These are phyloP conservation scores for Paratilapia polleni DNA, from an alignment of 2,113 vertebrate species.

Conservation along the genomic window DNA sequence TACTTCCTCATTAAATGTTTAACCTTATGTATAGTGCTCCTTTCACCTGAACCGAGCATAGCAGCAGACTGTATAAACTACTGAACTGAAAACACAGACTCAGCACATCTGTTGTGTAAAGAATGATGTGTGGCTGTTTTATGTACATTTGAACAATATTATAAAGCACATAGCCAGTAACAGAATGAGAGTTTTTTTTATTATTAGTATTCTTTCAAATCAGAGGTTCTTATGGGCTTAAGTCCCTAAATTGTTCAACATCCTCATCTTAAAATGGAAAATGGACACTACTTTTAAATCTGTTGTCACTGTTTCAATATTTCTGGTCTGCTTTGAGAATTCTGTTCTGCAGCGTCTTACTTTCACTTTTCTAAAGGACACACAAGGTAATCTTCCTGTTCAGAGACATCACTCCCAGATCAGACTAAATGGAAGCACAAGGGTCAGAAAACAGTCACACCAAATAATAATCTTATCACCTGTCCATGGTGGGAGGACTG, in stretches of 20 bases:
- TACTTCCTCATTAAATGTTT: neutral
- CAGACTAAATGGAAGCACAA: neutral
- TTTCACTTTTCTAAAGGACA: neutral
- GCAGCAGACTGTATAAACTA: neutral
- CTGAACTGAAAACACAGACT: no score
- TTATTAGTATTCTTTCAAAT: neutral
- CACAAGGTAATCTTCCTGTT: neutral
- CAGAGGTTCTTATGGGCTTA: no score
- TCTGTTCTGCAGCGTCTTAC: neutral
- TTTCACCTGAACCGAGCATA: fast-evolving
- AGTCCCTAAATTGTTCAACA: no score
- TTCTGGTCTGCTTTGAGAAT: neutral
- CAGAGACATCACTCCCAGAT: conserved; percentile 1
- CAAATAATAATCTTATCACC: neutral
- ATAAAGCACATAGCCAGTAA: neutral
- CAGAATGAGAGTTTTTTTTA: neutral
- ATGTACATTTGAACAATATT: neutral
- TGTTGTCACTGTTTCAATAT: neutral
- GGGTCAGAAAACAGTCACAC: conserved; percentile 7
- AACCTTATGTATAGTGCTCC: neutral
- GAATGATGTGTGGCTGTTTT: neutral
- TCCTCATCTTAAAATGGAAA: no score
- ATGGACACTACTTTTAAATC: no score
- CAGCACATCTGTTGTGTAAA: no score
- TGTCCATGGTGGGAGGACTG: neutral